Evolutionary conservation across 1,140 invertebrate genomes (phyloP), one percentile per base, ranked within the genome.

Genomic region (Pseudomyrmex sp.): DNA sequence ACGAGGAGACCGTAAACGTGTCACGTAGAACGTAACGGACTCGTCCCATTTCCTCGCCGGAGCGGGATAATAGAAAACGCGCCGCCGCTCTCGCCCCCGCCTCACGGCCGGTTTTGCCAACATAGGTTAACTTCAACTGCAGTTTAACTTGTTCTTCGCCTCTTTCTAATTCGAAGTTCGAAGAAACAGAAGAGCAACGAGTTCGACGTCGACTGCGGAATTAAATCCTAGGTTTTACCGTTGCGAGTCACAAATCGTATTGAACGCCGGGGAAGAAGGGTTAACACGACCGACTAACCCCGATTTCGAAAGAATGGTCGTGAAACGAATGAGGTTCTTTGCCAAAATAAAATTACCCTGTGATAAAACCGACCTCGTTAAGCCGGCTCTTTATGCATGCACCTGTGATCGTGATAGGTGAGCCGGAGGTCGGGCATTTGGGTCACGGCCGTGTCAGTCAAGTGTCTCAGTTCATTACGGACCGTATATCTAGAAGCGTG

Each of bases 361-460:
- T 12, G 76, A 70, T 80, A 80, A 80, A 80, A 80, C n/a, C 23
- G 44, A 44, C 12, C 23, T 50, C 52, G 50, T 70, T 23, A 58
- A 70, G 46, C 65, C 20, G 46, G 20, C 76, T 35, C 35, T 59
- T 77, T 79, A 66, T 79, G 52, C 76, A 79, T 70, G 76, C 76
- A 70, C 65, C 65, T 79, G 52, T 58, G 52, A 79, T 79, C 63
- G 65, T 44, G 75, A 69, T 79, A 69, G 65, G 26, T 58, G 52
- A 69, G 9, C 20, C n/a, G 35, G 65, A 79, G 66, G 44, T 70
- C 76, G 76, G 59, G 35, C 52, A 79, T 59, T 58, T 70, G 15
- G 76, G 65, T 70, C 76, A 79, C 13, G 65, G 52, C 44, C 76
- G 52, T 79, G 76, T 59, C 76, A 79, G 54, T 79, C 50, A 77